These are phyloP conservation scores for Geopemphigus sp. DNA, from an alignment of 1,140 invertebrate genomes.

Conservation along the genomic window DNA sequence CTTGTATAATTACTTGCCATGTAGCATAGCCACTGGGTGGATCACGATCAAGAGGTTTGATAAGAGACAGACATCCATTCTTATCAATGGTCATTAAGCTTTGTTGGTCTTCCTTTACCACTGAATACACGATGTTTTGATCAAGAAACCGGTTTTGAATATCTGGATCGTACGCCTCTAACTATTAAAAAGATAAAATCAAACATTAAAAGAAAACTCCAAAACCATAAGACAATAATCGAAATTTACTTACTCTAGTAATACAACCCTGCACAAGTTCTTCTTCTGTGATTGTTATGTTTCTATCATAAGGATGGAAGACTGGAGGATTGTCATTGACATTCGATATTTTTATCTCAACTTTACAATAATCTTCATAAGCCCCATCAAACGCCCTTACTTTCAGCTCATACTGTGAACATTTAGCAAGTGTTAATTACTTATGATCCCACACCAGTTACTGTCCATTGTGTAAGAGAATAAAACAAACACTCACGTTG, in stretches of 20 bases:
- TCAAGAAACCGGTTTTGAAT: constrained; percentile 69
- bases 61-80: constrained; percentile 71
- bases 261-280: constrained; percentile 64
- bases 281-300: constrained; percentile 71
- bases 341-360: constrained; percentile 75
- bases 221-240: neutral
- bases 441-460: too few species aligned
- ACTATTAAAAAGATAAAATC: constrained; percentile 55
- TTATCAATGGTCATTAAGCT: constrained; percentile 70
- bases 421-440: constrained; percentile 7
- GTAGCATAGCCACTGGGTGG: constrained; percentile 75
- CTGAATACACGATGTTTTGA: constrained; percentile 74
- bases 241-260: constrained; percentile 57
- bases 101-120: constrained; percentile 69
- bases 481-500: constrained; percentile 55
- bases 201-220: neutral
- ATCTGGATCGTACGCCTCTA: constrained; percentile 81
- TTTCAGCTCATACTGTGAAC: constrained; percentile 66
- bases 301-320: constrained; percentile 66
- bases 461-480: neutral
- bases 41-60: constrained; percentile 82
- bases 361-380: constrained; percentile 71
- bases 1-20: constrained; percentile 81
- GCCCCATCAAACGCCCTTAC: constrained; percentile 76
- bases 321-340: constrained; percentile 81